Base-by-base conservation (phyloP, 2,888 invertebrate genomes). In the Hyposoter dolosus region DNA sequence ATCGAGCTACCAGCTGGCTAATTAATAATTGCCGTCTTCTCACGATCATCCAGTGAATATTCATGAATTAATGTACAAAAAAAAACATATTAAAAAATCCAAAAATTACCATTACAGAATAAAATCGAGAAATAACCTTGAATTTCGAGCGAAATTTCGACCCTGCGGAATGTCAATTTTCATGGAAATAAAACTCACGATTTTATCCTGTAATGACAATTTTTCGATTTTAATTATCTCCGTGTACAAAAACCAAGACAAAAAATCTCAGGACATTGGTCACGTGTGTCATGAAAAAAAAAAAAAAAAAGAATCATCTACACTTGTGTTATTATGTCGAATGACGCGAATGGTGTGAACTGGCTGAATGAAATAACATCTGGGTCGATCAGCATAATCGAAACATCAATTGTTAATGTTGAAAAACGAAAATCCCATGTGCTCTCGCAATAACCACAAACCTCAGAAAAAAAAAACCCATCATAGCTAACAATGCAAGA, bases 371-470 rank as follows among this genome's bases (percentile, higher is more conserved):
- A 76, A 80, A 66, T 83, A 84, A 84, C 71, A 84, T 75, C 69
- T 68, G 40, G 66, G 17, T 60, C 47, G 50, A 69, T 72, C 53
- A 32, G 7, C 53, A 19, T 72, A 72, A 72, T 53, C 35, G 35
- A 47, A 43, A 47, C 15, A 47, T 72, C 63, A 45, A 68, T 68
- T 19, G 35, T 43, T 60, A 77, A 53, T 50, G 74, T 66, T 32
- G 32, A 56, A 35, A 66, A 76, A 65, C 60, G 72, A 35, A 63
- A 53, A 53, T 28, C 12, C 53, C 60, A 40, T 35, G 71, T 72
- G 76, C 74, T 66, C 77, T 78, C 53, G 60, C 69, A 83, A 83
- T 86, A 86, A 86, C 86, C 68, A 75, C 86, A 82, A 83, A 80
- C 50, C 40, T 40, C 40, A 74, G 43, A 35, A 32, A 69, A 56